Evolutionary conservation across 1,140 invertebrate species (phyloP).

Genomic region (Bombus confusus): DNA sequence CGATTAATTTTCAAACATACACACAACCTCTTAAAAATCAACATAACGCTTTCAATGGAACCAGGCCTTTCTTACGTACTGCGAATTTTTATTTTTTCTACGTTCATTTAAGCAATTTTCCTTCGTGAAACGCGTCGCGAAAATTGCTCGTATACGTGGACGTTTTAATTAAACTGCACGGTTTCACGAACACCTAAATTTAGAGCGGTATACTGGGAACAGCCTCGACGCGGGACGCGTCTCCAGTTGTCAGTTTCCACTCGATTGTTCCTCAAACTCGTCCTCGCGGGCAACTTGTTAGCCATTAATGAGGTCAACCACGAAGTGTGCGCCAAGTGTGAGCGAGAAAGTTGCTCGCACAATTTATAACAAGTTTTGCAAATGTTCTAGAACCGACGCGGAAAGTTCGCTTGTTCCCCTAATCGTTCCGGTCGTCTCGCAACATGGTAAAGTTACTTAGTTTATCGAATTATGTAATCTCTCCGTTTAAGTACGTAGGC

Average conservation of each 20-base stretch:
- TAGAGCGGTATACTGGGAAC: background rate
- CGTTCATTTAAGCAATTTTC: background rate
- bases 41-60: background rate
- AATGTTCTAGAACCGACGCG: background rate
- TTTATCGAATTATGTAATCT: background rate
- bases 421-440: background rate
- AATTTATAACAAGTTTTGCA: constrained; percentile 23
- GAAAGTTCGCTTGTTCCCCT: constrained; percentile 6
- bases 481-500: background rate
- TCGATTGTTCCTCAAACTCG: constrained; percentile 34
- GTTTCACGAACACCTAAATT: constrained; percentile 8
- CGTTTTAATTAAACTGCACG: constrained; percentile 1
- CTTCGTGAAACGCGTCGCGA: too few relatives aligned
- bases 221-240: constrained; percentile 3
- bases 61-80: background rate
- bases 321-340: constrained; percentile 8
- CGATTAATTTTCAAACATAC: background rate
- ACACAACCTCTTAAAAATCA: background rate
- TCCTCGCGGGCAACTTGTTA: constrained; percentile 14
- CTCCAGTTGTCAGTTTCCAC: constrained; percentile 37
- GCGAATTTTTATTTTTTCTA: background rate
- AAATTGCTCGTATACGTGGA: background rate
- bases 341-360: background rate
- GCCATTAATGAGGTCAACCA: constrained; percentile 39
- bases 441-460: constrained; percentile 13